phyloP scores from a whole-genome alignment of 2,888 invertebrate genomes.

The Drosophila limbata region DNA sequence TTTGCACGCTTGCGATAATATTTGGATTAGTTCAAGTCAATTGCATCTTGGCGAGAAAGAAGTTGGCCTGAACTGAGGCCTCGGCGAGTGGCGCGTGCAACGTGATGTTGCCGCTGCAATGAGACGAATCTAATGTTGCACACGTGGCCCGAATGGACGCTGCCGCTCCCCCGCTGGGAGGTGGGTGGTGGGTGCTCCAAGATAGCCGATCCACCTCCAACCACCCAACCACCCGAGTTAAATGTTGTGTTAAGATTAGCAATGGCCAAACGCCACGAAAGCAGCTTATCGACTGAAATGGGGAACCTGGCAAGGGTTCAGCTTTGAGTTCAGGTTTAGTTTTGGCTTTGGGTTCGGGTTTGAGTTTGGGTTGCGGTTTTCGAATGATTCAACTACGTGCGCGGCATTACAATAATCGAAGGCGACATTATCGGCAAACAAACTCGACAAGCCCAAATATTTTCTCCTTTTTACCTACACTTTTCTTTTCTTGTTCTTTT shows the following conservation, averaged over 20 bases:
- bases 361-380: slow-evolving; percentile 27
- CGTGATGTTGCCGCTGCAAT: slow-evolving; percentile 58
- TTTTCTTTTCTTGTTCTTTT: background rate
- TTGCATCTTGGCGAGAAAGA: slow-evolving; percentile 72
- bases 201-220: slow-evolving; percentile 51
- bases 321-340: background rate
- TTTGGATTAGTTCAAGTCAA: slow-evolving; percentile 84
- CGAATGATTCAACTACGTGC: slow-evolving; percentile 53
- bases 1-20: slow-evolving; percentile 76
- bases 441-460: slow-evolving; percentile 26
- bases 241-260: slow-evolving; percentile 80
- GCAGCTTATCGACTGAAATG: slow-evolving; percentile 62
- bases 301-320: slow-evolving; percentile 27
- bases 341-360: slow-evolving; percentile 14
- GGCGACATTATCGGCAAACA: slow-evolving; percentile 68
- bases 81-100: slow-evolving; percentile 56
- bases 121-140: slow-evolving; percentile 80
- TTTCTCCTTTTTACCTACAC: background rate
- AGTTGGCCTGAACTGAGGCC: slow-evolving; percentile 31
- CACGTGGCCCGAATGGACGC: slow-evolving; percentile 69
- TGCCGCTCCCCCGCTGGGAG: slow-evolving; percentile 58
- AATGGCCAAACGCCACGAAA: slow-evolving; percentile 62
- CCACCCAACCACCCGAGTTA: slow-evolving; percentile 56
- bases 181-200: slow-evolving; percentile 39
- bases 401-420: slow-evolving; percentile 58